Evolutionary conservation across 2,797 vertebrate genomes (phyloP), one percentile per base, ranked within the genome.

Genomic region (Rhinoraja longicauda): DNA sequence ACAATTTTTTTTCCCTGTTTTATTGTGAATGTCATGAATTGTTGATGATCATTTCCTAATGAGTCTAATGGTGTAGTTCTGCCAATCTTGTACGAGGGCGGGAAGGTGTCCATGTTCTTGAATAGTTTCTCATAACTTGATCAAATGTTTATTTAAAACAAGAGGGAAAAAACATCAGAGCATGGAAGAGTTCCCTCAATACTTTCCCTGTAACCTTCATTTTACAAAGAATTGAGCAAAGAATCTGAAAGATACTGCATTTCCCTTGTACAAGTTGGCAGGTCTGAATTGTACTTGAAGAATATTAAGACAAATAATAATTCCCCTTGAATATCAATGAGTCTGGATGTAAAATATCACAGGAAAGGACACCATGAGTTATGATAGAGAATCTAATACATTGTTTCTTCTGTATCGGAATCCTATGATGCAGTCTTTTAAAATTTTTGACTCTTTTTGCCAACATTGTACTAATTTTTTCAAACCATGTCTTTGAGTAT

Each of bases 281-380:
- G n/a, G 64, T 67, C 62, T 90, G n/a, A n/a, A 90, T 90, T 67
- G 64, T 39, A 67, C 64, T 67, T 64, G 86, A 64, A 19, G 64
- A 90, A 32, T 32, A 90, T 90, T 90, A 67, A 90, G 36, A n/a
- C n/a, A 70, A 67, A 67, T 67, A 53, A 57, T 90, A 36, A 36
- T 64, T 90, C 90, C 86, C 70, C 19, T 64, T 36, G 19, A 90
- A 90, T 90, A 70, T 70, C 64, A 24, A 32, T 53, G 45, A 5
- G 4, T 53, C 45, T 53, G 45, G 45, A 5, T 53, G 17, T 72
- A 17, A 72, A 24, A 72, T 19, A 17, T 19, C 70, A 19, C 24
- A 24, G 70, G 17, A 24, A 19, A 24, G 13, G 70, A 70, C 70
- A 17, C 70, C 24, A 24, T 19, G 70, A 72, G 17, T 17, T 19